Conservation (phyloP, 37 sponge, comb jelly and placozoan species). For the Chondrosia reniformis region DNA sequence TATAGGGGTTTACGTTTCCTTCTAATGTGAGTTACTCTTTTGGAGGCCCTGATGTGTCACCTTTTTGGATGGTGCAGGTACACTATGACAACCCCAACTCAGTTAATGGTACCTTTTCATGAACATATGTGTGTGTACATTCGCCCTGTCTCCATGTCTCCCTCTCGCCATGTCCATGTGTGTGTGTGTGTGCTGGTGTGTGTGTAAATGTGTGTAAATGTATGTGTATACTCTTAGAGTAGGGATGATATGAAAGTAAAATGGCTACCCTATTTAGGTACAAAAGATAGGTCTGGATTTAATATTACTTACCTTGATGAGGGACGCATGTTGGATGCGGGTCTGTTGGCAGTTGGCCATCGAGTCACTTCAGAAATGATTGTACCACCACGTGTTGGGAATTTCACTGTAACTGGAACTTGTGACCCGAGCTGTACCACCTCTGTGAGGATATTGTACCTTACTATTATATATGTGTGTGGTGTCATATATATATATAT, state of each 20-base stretch:
- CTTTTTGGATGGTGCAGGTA: not conserved
- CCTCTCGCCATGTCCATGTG: not conserved
- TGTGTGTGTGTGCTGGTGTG: not conserved
- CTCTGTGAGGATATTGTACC: not conserved
- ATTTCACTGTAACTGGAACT: not conserved
- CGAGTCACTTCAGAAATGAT: not conserved
- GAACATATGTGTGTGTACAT: not conserved
- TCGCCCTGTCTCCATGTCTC: too few species aligned
- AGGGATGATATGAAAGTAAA: too few species aligned
- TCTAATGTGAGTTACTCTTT: not conserved
- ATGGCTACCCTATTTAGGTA: not conserved
- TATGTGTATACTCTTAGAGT: too few species aligned
- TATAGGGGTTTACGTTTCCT: not conserved
- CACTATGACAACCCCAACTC: conserved; percentile 7
- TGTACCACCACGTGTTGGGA: not conserved
- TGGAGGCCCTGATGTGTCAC: not conserved
- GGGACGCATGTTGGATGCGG: not conserved
- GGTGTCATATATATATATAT: too few species aligned
- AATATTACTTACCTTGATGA: not conserved
- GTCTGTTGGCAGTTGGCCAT: not conserved
- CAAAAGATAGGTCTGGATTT: not conserved
- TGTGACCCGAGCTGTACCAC: not conserved
- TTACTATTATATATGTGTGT: too few species aligned
- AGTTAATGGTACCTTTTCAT: not conserved
- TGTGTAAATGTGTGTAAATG: not conserved